Evolutionary conservation across 2,113 vertebrate species (phyloP).

Genomic region (Crotalus horridus): DNA sequence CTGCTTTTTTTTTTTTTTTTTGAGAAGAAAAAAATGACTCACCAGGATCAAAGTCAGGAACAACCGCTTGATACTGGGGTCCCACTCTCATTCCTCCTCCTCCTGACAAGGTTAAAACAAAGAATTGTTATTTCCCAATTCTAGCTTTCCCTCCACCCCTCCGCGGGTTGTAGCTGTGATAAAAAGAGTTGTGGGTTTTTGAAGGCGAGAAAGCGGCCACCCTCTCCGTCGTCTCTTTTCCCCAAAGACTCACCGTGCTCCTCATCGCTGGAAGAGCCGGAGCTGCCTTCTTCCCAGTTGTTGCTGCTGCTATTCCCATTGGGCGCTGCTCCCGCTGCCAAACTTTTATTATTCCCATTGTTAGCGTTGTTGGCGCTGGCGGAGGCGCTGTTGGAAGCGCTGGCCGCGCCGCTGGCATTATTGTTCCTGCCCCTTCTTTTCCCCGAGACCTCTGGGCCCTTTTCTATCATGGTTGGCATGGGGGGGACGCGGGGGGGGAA

Average conservation of each 20-base stretch:
- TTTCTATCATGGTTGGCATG: conserved; percentile 88
- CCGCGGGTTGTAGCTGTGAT: neutral
- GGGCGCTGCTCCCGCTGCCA: conserved; percentile 65
- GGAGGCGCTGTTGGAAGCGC: conserved; percentile 22
- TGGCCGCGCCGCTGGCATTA: conserved; percentile 58
- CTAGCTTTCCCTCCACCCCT: neutral
- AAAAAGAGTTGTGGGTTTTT: neutral
- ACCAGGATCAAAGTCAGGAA: conserved; percentile 91
- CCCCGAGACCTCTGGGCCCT: conserved; percentile 82
- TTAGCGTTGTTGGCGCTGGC: conserved; percentile 34
- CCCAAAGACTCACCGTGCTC: conserved; percentile 82
- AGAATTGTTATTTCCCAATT: neutral
- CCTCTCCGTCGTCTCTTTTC: neutral
- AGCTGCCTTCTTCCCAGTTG: conserved; percentile 91
- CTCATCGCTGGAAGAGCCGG: conserved; percentile 89
- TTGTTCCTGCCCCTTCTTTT: conserved; percentile 82
- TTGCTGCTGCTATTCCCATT: conserved; percentile 80
- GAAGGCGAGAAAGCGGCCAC: neutral
- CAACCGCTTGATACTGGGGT: conserved; percentile 85
- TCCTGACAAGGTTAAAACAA: conserved; percentile 62
- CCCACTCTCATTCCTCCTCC: conserved; percentile 91
- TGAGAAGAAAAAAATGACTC: conserved; percentile 49
- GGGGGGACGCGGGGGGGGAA: neutral
- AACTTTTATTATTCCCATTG: conserved; percentile 78
- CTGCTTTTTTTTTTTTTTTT: neutral